A percentile compares a stretch with the other conserved stretches of the same genome.
Conservation (phyloP, 1,140 invertebrate genomes). For the Drosophila parvula region DNA sequence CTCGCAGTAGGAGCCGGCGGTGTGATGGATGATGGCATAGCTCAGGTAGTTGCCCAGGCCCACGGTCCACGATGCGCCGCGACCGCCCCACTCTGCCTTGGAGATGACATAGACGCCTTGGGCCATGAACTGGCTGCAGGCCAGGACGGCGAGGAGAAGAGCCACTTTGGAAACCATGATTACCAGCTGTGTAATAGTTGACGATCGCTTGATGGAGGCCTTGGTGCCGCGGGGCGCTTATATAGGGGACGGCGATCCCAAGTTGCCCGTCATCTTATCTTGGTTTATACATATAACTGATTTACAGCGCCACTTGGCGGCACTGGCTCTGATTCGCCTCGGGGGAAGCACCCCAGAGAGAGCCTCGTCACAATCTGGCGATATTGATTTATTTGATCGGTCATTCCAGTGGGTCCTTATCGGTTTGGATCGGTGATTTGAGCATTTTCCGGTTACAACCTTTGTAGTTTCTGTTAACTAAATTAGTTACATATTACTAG, state of each 20-base stretch:
- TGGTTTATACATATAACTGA: not conserved
- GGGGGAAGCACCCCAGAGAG: conserved; percentile 19
- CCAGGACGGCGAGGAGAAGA: conserved; percentile 48
- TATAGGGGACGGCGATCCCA: conserved; percentile 4
- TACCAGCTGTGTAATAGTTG: conserved; percentile 2
- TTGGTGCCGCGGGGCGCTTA: conserved; percentile 28
- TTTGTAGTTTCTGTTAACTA: not conserved
- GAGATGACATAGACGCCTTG: conserved; percentile 84
- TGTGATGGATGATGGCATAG: conserved; percentile 91
- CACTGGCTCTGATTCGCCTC: conserved; percentile 11
- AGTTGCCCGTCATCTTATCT: conserved; percentile 12
- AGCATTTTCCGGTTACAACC: conserved; percentile 6
- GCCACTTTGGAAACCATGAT: conserved; percentile 55
- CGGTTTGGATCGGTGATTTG: not conserved
- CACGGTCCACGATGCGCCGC: conserved; percentile 83
- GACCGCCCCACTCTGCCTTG: conserved; percentile 88
- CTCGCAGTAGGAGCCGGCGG: conserved; percentile 86
- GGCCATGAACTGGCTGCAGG: conserved; percentile 52
- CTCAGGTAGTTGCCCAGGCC: conserved; percentile 86
- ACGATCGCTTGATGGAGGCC: conserved; percentile 10
- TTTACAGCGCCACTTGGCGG: conserved; percentile 16
- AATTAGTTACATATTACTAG: not conserved
- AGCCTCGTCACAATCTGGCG: conserved; percentile 11
- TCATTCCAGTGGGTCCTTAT: conserved; percentile 15
- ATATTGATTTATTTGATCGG: conserved; percentile 15